Conservation (phyloP, 53 echinoderm and acorn worm species). For the Echinometra lucunter region DNA sequence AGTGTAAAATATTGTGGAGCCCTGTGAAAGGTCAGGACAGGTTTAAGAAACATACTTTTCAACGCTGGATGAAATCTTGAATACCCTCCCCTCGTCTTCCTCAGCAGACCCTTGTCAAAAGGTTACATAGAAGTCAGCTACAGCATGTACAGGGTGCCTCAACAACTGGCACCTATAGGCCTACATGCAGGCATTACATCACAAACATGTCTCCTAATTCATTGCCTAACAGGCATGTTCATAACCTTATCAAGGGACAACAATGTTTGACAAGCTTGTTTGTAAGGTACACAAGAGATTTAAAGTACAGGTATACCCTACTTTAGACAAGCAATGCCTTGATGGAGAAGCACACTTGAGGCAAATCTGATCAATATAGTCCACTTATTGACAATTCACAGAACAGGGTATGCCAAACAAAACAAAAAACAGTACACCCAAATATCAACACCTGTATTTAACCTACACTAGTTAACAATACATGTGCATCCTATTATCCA, state of each 20-base stretch:
- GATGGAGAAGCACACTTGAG: neutral
- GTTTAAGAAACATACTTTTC: conserved; percentile 27
- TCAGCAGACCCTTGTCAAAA: conserved; percentile 5
- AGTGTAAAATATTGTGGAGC: no score
- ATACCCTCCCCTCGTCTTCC: neutral
- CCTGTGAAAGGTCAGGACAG: neutral
- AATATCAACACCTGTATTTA: neutral
- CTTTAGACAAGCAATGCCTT: neutral
- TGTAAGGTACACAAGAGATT: neutral
- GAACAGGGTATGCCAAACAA: conserved; percentile 7
- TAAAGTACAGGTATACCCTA: conserved; percentile 5
- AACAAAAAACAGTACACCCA: no score
- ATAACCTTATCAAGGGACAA: neutral
- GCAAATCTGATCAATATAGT: conserved; percentile 15
- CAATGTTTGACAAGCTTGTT: neutral
- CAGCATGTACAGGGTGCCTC: conserved; percentile 23
- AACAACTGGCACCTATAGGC: neutral
- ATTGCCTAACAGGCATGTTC: neutral
- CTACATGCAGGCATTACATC: neutral
- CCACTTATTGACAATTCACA: neutral
- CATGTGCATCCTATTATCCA: neutral
- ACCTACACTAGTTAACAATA: neutral
- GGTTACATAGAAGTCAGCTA: conserved; percentile 18
- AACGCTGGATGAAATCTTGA: neutral
- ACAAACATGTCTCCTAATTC: neutral